Base-by-base conservation (phyloP, 2,888 invertebrate genomes). In the Syrphus vitripennis region DNA sequence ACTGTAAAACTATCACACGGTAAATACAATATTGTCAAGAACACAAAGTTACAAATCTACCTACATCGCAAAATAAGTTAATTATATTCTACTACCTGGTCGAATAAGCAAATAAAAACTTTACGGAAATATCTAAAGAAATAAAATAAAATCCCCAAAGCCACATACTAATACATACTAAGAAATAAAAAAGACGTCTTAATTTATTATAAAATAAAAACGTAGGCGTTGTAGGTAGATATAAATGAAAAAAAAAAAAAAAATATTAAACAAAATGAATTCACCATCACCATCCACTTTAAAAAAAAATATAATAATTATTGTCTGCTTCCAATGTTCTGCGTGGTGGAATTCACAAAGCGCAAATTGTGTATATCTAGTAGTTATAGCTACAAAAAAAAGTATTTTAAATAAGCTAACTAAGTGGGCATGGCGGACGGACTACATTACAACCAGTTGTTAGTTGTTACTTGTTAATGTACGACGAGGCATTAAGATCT, bases 401-500 rank as follows among this genome's bases (percentile, higher is more conserved):
- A 1, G 12, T 42, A 42, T 42, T 42, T 63, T 26, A 42, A 45
- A 40, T 40, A 61, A 65, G 31, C 48, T 48, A 19, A 48, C 48
- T 31, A 48, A 65, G 65, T 65, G 65, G 48, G 65, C 31, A 65
- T 29, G 42, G 26, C 63, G 42, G 42, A 14, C 65, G 12, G 40
- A 77, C 74, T 65, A 50, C 42, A 42, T 63, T 74, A 70, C 75
- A 79, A 79, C 83, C 79, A 83, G 78, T 83, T 83, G 83, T 50
- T 83, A 83, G 78, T 83, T 83, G 83, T 50, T 83, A 29, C 29
- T 63, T 42, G 29, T 48, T 65, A 42, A 63, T 26, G 10, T 42
- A 61, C 21, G 9, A 63, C 57, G 45, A 55, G 65, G 78, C 74
- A 74, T 74, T 78, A 83, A 78, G 74, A 74, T 21, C 75, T 83